These are phyloP conservation scores for Heliconius ethilla DNA, from an alignment of 2,888 invertebrate species.

Conservation along the genomic window DNA sequence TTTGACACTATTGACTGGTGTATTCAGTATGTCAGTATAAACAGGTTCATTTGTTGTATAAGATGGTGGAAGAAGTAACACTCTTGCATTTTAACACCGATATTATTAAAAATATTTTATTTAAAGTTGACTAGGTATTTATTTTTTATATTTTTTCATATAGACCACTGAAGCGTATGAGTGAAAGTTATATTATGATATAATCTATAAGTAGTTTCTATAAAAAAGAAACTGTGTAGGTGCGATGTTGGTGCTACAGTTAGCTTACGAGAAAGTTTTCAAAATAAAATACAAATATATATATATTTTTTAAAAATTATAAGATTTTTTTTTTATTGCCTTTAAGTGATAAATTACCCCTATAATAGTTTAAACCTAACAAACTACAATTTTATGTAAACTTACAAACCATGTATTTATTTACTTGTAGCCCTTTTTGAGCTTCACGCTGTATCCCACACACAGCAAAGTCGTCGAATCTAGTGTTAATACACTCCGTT, in stretches of 20 bases:
- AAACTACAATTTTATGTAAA: not conserved
- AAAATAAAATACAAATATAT: not conserved
- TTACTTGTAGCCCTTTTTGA: too few species aligned
- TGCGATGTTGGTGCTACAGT: not conserved
- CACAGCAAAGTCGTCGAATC: too few species aligned
- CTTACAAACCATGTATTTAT: too few species aligned
- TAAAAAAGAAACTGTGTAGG: not conserved
- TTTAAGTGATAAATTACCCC: not conserved
- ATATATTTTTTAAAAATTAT: not conserved
- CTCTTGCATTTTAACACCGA: not conserved
- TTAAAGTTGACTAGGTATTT: too few species aligned
- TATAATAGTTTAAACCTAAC: not conserved
- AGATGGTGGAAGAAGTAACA: not conserved
- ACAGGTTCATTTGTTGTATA: too few species aligned
- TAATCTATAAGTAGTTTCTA: conserved; percentile 1
- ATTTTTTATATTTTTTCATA: not conserved
- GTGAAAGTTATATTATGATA: not conserved
- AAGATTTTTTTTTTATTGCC: not conserved
- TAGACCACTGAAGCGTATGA: conserved; percentile 8
- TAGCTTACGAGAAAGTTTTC: not conserved
- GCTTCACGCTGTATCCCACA: too few species aligned
- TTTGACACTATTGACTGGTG: too few species aligned
- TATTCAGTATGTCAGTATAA: too few species aligned
- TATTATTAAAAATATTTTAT: too few species aligned
- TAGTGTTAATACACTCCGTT: too few species aligned